A percentile compares a stretch with the other conserved stretches of the same genome.
These are phyloP conservation scores for Phaedon cochleariae DNA, from an alignment of 2,888 invertebrate species.

Conservation along the genomic window DNA sequence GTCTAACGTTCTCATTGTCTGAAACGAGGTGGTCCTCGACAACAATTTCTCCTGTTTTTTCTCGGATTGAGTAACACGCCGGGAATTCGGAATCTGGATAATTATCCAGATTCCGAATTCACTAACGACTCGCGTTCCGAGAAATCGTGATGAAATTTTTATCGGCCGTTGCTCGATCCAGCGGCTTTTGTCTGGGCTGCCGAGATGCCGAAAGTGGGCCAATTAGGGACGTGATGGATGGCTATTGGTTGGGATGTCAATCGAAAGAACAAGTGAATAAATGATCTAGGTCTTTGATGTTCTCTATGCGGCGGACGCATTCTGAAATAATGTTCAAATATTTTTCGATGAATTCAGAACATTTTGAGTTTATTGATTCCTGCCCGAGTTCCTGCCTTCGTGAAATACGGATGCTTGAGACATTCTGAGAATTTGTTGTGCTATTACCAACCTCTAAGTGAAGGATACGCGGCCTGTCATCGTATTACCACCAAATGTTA, in stretches of 20 bases:
- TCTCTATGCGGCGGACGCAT: neutral
- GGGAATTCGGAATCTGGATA: constrained; percentile 34
- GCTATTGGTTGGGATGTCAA: neutral
- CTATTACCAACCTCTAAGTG: too few relatives aligned
- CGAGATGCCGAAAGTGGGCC: constrained; percentile 25
- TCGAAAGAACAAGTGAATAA: neutral
- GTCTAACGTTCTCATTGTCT: neutral
- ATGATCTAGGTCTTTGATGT: neutral
- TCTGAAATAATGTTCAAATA: neutral
- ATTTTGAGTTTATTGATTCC: too few relatives aligned
- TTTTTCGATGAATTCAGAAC: neutral
- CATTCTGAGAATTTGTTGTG: too few relatives aligned
- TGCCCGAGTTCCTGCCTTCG: too few relatives aligned
- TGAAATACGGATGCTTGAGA: too few relatives aligned
- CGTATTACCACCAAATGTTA: too few relatives aligned
- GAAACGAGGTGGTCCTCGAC: neutral
- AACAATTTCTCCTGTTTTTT: neutral
- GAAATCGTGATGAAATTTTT: constrained; percentile 8
- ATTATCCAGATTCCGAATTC: too few relatives aligned
- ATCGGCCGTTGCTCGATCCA: too few relatives aligned
- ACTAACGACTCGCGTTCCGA: constrained; percentile 31
- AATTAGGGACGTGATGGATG: constrained; percentile 20
- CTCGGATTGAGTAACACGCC: constrained; percentile 25
- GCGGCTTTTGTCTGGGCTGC: constrained; percentile 10
- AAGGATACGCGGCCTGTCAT: too few relatives aligned